Evolutionary conservation across 2,888 invertebrate species (phyloP), one percentile per base, ranked within the genome.

Genomic region (Andrena minutula): DNA sequence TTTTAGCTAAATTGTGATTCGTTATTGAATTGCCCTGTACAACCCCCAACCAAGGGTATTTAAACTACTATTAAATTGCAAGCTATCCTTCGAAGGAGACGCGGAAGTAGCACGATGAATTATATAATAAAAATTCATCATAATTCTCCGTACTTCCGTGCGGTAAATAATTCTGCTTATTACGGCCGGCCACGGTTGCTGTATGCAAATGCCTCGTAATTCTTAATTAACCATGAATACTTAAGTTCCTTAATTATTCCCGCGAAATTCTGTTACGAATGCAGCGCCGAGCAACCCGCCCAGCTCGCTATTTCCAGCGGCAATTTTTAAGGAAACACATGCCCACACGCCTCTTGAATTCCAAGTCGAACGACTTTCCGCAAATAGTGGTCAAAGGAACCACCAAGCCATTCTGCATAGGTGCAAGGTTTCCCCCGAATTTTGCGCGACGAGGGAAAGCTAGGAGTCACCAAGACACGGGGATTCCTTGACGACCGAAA

Each of bases 151-250:
- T 30, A 49, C 32, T 66, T 69, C 47, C 32, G 32, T 26, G 7
- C 2, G 51, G 35, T 30, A 60, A 20, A 20, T 49, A 63, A 63
- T 51, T 20, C 63, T 63, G 35, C 65, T 73, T 65, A 28, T 51
- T 53, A 56, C 12, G 28, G 53, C 56, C 64, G 32, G 41, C 10
- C 8, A 28, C 72, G 35, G n/a, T 47, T 32, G 30, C 56, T 66
- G 23, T 35, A 66, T 68, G 68, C 58, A 49, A 74, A 68, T 74
- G 66, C 58, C 16, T 12, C 12, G 23, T 75, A 47, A 75, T 69
- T 75, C 60, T 47, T 58, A 32, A 12, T 32, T 49, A 58, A 68
- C 56, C 41, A 10, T 66, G 73, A 47, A 66, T 30, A 30, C 23
- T 28, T 47, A 58, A 60, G 47, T 32, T 60, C 69, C 32, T 28